A percentile compares a stretch with the other conserved stretches of the same genome.
Conservation (phyloP, 2,888 invertebrate species). For the Chirona hameri region DNA sequence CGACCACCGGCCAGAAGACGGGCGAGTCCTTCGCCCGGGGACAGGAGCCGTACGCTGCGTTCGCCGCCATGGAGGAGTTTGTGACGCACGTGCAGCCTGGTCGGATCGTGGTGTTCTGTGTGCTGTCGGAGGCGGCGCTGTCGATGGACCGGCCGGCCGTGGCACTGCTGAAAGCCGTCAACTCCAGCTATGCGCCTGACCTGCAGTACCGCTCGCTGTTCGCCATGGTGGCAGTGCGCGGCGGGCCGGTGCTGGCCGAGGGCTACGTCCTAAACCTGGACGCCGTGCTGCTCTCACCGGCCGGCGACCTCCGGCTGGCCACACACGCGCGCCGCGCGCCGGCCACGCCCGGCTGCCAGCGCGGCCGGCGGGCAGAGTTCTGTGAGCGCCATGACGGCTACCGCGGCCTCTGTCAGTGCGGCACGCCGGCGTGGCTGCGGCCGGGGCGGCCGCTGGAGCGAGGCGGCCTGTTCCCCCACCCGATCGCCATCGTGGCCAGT, state of each 20-base stretch:
- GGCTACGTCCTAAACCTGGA: conserved; percentile 25
- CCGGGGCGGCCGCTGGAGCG: neutral
- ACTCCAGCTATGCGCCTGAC: neutral
- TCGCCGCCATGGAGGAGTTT: neutral
- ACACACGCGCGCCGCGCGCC: neutral
- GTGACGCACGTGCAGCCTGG: conserved; percentile 34
- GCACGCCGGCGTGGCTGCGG: neutral
- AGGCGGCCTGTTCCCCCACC: conserved; percentile 40
- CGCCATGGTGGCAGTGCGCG: neutral
- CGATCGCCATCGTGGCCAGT: conserved; percentile 58
- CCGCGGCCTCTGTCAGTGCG: neutral
- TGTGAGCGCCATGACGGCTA: conserved; percentile 11
- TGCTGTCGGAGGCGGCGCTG: neutral
- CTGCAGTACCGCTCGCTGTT: neutral
- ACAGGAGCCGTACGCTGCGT: neutral
- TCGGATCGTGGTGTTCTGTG: conserved; percentile 32
- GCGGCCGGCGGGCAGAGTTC: neutral
- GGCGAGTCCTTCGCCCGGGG: neutral
- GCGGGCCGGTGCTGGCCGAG: neutral
- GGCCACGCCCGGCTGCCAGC: no score
- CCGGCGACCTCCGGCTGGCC: neutral
- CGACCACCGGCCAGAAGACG: neutral
- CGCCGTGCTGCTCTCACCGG: neutral
- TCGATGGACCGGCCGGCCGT: neutral
- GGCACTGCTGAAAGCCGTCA: neutral